Conservation (phyloP, 2,113 vertebrate genomes). For the Sarotherodon lohbergeri region DNA sequence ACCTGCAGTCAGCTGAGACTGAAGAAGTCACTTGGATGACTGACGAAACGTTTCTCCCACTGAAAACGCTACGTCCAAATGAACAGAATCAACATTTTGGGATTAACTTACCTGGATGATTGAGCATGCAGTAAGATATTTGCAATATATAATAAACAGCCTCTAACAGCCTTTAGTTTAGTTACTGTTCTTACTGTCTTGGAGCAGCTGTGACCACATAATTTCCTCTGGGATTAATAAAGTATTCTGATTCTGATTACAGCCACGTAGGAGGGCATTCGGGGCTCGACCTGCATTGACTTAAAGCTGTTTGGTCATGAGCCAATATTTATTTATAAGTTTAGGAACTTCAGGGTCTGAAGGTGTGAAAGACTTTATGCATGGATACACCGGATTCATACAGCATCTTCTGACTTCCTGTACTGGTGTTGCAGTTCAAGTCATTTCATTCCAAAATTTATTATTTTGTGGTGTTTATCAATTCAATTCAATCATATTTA, state of each 20-base stretch:
- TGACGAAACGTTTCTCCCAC: background rate
- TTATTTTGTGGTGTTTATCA: background rate
- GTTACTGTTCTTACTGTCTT: background rate
- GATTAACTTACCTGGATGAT: background rate
- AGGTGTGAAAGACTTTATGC: background rate
- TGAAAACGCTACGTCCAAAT: background rate
- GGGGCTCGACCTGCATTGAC: background rate
- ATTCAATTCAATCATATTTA: background rate
- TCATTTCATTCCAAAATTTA: accelerated
- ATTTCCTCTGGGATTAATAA: background rate
- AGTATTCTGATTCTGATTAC: background rate
- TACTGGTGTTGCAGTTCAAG: background rate
- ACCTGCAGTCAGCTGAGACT: background rate
- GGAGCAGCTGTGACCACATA: background rate
- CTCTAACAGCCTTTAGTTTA: background rate
- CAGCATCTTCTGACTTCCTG: background rate
- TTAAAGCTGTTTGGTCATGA: background rate
- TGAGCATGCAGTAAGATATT: background rate
- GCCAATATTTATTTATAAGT: background rate
- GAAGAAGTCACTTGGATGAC: background rate
- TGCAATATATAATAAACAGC: background rate
- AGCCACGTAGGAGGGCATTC: background rate
- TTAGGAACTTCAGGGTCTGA: background rate
- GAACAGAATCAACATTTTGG: accelerated
- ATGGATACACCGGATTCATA: background rate